Conservation (phyloP, 2,113 vertebrate species). For the Uria lomvia region DNA sequence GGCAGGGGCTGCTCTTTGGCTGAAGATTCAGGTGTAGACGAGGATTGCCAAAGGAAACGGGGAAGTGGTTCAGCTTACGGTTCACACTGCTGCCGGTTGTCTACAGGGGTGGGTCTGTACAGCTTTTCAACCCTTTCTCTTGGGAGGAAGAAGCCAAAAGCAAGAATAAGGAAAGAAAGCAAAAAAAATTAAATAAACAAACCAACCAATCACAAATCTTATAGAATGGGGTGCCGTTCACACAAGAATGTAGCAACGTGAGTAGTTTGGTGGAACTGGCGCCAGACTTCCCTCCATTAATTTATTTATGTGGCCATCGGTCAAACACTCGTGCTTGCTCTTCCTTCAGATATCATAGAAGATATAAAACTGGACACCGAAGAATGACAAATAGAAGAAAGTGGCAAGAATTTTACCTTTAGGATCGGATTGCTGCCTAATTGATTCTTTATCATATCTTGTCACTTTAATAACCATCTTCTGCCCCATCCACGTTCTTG, state of each 20-base stretch:
- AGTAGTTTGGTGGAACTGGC: background rate
- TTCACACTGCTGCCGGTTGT: background rate
- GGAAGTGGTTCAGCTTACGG: background rate
- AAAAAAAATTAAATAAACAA: background rate
- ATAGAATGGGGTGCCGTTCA: background rate
- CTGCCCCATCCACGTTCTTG: conserved; percentile 41
- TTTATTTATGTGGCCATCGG: background rate
- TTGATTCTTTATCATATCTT: conserved; percentile 37
- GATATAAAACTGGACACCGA: background rate
- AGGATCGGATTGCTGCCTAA: conserved; percentile 40
- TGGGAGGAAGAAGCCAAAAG: background rate
- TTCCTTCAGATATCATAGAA: background rate
- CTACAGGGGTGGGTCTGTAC: background rate
- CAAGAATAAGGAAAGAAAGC: background rate
- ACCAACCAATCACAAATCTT: background rate
- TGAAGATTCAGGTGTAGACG: background rate
- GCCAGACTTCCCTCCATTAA: background rate
- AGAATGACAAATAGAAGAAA: background rate
- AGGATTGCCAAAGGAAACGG: background rate
- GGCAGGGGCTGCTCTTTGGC: background rate
- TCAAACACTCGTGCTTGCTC: background rate
- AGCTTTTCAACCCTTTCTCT: background rate
- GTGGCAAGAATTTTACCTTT: conserved; percentile 17
- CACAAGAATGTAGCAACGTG: background rate
- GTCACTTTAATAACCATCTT: conserved; percentile 67